These are phyloP conservation scores for Drosophila histrio DNA, from an alignment of 2,888 invertebrate species.

Conservation along the genomic window DNA sequence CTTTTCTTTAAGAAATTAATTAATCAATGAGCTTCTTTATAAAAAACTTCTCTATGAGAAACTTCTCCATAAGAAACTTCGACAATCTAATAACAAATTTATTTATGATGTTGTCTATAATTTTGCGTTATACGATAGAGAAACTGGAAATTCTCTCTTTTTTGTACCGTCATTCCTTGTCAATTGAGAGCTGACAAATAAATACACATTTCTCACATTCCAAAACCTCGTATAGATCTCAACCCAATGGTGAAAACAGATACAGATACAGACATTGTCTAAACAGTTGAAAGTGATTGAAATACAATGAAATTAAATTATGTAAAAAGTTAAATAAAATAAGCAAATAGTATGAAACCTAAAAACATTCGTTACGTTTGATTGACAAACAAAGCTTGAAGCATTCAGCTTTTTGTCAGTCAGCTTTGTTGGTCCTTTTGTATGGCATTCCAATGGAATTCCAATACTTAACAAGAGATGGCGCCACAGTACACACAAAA, in stretches of 20 bases:
- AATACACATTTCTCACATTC: not conserved
- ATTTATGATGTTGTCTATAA: no score
- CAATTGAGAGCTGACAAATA: no score
- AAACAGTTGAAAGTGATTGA: not conserved
- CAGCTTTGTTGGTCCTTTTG: not conserved
- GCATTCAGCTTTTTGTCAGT: not conserved
- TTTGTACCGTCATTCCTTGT: no score
- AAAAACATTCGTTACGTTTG: not conserved
- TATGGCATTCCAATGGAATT: not conserved
- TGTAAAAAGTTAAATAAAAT: not conserved
- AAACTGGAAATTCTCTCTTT: no score
- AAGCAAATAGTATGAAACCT: not conserved
- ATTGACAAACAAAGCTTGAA: not conserved
- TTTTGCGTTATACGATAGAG: no score
- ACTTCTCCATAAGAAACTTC: no score
- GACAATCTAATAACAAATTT: no score
- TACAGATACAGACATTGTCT: not conserved
- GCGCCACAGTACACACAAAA: not conserved
- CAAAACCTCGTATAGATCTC: not conserved
- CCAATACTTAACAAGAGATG: not conserved
- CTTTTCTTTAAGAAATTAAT: no score
- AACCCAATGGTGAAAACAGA: not conserved
- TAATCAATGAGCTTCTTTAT: no score
- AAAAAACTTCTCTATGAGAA: no score
- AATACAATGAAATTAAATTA: not conserved